Evolutionary conservation across 2,888 invertebrate species (phyloP).

Genomic region (Acrobasis repandana): DNA sequence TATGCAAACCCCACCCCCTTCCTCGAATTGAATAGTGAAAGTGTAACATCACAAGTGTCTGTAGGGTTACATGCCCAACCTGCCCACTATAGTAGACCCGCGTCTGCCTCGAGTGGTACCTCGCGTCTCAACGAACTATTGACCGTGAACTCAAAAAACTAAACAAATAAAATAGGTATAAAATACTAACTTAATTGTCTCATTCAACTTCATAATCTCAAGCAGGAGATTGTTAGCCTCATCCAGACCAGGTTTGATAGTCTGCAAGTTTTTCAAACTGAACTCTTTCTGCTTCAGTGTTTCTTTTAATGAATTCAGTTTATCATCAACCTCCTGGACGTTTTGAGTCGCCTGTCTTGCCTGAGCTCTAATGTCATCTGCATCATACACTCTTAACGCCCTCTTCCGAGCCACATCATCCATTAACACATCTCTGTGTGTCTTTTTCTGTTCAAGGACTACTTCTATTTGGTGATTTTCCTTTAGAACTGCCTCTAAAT

Average conservation of each 20-base stretch:
- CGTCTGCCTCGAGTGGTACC: too few relatives aligned
- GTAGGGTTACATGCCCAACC: too few relatives aligned
- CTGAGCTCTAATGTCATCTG: conserved; percentile 63
- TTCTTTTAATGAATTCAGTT: conserved; percentile 47
- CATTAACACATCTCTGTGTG: conserved; percentile 54
- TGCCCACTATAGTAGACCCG: too few relatives aligned
- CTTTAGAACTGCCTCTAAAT: conserved; percentile 52
- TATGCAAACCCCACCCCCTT: too few relatives aligned
- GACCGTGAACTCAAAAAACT: not conserved
- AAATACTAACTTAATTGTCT: conserved; percentile 57
- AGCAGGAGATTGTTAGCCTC: conserved; percentile 59
- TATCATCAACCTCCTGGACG: conserved; percentile 63
- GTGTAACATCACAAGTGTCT: too few relatives aligned
- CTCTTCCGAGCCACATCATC: conserved; percentile 58
- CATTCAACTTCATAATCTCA: conserved; percentile 60
- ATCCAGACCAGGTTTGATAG: conserved; percentile 63
- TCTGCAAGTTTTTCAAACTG: conserved; percentile 64
- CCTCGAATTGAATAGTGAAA: too few relatives aligned
- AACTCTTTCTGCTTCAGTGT: conserved; percentile 65
- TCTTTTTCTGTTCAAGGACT: conserved; percentile 60
- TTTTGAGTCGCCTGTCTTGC: conserved; percentile 57
- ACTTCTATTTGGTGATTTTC: conserved; percentile 55
- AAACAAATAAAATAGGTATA: not conserved
- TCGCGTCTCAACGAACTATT: too few relatives aligned
- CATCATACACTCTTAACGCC: conserved; percentile 65